Percentiles rank a stretch among this genome's conserved stretches.
These are phyloP conservation scores for Rugalucina vietnamica DNA, from an alignment of 2,888 invertebrate species.

Conservation along the genomic window DNA sequence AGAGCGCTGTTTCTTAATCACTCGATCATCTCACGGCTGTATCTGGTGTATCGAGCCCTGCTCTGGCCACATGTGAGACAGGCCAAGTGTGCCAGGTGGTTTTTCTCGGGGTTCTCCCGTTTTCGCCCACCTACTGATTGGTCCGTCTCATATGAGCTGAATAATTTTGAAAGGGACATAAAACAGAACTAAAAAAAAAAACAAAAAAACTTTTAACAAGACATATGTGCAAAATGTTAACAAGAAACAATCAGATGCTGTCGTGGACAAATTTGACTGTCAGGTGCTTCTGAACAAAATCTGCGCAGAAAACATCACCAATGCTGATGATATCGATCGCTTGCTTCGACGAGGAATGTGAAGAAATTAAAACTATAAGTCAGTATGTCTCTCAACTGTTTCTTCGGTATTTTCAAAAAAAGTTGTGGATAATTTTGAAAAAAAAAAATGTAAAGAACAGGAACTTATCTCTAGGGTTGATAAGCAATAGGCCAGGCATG, in stretches of 20 bases:
- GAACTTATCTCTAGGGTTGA: too few species aligned
- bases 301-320: conserved; percentile 2
- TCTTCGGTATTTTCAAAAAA: background rate
- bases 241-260: conserved; percentile 28
- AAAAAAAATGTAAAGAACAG: background rate
- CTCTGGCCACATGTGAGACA: too few species aligned
- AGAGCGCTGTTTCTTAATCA: too few species aligned
- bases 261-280: background rate
- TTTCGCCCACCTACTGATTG: too few species aligned
- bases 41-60: too few species aligned
- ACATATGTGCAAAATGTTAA: conserved; percentile 35
- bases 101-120: too few species aligned
- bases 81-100: too few species aligned
- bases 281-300: conserved; percentile 17
- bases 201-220: too few species aligned
- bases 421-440: background rate
- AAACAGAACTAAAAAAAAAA: too few species aligned
- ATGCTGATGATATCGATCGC: conserved; percentile 17
- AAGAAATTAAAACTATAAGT: background rate
- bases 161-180: too few species aligned
- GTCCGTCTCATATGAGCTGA: too few species aligned
- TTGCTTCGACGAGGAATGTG: conserved; percentile 19
- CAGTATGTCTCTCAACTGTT: background rate
- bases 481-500: background rate
- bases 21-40: too few species aligned